These are phyloP conservation scores for Coptodon rendalli DNA, from an alignment of 2,113 vertebrate species.

Conservation along the genomic window DNA sequence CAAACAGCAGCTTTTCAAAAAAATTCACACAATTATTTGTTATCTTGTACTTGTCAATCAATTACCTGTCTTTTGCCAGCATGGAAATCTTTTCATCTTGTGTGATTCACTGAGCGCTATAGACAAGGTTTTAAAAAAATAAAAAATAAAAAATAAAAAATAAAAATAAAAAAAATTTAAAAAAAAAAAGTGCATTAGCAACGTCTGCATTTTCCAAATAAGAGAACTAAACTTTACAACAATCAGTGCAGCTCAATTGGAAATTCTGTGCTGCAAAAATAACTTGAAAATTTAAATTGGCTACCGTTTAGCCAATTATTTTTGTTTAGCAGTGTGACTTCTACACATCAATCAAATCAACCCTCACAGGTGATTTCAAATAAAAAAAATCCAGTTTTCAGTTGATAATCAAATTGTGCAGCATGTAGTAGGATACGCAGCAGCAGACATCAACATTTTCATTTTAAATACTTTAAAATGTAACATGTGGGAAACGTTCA, in stretches of 20 bases:
- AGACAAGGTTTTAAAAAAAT: not conserved
- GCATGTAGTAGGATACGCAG: not conserved
- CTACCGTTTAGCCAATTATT: not conserved
- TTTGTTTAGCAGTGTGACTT: not conserved
- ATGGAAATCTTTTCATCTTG: not conserved
- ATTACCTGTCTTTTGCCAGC: not conserved
- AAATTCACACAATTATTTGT: not conserved
- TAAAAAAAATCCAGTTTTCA: not conserved
- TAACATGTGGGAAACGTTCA: not conserved
- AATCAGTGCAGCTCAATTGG: not conserved
- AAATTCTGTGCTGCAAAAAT: not conserved
- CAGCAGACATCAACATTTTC: not conserved
- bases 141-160: too few relatives aligned
- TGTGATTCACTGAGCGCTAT: not conserved
- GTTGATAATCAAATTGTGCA: not conserved
- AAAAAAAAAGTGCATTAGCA: not conserved
- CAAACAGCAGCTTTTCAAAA: not conserved
- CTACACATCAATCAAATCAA: not conserved
- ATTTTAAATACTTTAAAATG: not conserved
- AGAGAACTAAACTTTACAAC: not conserved
- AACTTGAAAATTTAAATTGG: not conserved
- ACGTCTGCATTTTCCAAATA: not conserved
- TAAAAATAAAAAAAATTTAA: rapidly evolving
- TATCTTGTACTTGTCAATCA: not conserved
- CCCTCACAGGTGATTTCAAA: not conserved